Conservation (phyloP, 1,140 invertebrate species). For the Dryas iulia region DNA sequence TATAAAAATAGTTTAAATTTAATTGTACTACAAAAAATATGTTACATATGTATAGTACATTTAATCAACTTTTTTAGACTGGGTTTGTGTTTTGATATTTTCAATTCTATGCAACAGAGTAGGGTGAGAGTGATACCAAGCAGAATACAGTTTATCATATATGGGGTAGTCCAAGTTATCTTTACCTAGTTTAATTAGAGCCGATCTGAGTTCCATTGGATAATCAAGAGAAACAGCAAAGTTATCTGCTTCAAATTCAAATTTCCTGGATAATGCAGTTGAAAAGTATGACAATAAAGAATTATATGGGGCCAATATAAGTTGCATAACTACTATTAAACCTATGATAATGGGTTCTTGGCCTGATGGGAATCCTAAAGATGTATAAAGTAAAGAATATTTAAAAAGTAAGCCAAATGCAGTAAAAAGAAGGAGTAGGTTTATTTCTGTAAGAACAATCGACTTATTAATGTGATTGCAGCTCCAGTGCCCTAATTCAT, state of each 20-base stretch:
- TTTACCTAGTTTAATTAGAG: constrained; percentile 95
- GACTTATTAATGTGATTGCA: constrained; percentile 95
- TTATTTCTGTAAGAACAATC: constrained; percentile 90
- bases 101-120: constrained; percentile 95
- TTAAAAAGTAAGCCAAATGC: constrained; percentile 94
- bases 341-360: constrained; percentile 94
- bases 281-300: constrained; percentile 87
- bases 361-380: constrained; percentile 92
- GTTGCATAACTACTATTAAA: constrained; percentile 94
- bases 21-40: constrained; percentile 16
- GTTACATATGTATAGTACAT: neutral
- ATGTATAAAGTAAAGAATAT: constrained; percentile 88
- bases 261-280: constrained; percentile 86
- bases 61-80: constrained; percentile 14
- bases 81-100: constrained; percentile 83
- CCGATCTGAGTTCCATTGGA: constrained; percentile 85
- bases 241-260: constrained; percentile 98
- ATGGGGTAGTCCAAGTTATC: constrained; percentile 98
- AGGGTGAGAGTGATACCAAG: constrained; percentile 98
- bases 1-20: constrained; percentile 16
- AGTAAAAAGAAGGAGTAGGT: constrained; percentile 89
- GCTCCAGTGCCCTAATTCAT: constrained; percentile 99
- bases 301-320: constrained; percentile 96
- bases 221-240: constrained; percentile 93
- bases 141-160: constrained; percentile 93